Evolutionary conservation across 2,797 vertebrate genomes (phyloP), one percentile per base, ranked within the genome.

Genomic region (Sebastes nivosus): DNA sequence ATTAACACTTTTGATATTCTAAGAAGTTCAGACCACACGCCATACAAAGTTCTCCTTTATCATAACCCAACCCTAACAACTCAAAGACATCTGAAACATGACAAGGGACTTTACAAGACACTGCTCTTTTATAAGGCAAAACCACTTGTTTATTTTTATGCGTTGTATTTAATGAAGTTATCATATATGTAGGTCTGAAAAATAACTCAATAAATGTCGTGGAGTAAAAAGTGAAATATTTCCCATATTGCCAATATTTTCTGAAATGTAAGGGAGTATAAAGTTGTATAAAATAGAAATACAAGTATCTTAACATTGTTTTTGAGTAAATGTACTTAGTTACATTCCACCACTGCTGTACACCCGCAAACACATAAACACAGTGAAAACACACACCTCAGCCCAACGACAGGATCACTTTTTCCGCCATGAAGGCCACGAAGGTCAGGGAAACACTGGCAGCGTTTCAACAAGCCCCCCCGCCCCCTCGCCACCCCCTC

Each of bases 401-500:
- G 82, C 30, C 80, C 86, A 79, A 81, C 81, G 87, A 86, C 93
- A 82, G 85, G 82, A 79, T 95, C 94, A 94, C 74, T 92, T 93
- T 96, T 96, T 95, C 94, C 94, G 66, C 83, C 85, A 75, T 8
- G 54, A 68, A 75, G 90, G 91, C 87, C 88, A 86, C 84, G 88
- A 90, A 95, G 95, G 95, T 96, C 95, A 95, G 87, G 86, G 91
- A 96, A 95, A 94, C 92, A 89, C 77, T 91, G 89, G 89, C 92
- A 87, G 84, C 63, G 61, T 84, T 92, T 90, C 93, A 92, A 85
- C 75, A 10, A 65, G 10, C 80, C 83, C 88, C 88, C 88, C 84
- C 78, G 14, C 70, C 77, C 79, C 34, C 82, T 82, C 88, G 84
- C 88, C 84, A 70, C 16, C 60, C 81, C 71, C 68, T 5, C 61